Conservation (phyloP, 2,113 vertebrate species). For the Misgurnus mizolepis region DNA sequence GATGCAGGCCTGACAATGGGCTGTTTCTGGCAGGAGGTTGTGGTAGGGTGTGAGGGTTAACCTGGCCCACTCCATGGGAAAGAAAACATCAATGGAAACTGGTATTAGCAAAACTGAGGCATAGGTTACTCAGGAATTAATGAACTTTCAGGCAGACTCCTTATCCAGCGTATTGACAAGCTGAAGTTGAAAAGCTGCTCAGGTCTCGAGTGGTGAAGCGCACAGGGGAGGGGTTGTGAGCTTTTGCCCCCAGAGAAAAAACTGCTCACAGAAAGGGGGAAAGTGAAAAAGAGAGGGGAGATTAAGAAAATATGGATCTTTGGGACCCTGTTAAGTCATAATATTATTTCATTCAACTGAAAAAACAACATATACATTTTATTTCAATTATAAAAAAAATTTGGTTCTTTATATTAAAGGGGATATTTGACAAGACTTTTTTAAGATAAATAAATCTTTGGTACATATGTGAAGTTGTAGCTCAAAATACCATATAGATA, state of each 20-base stretch:
- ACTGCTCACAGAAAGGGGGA: slow-evolving; percentile 23
- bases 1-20: slow-evolving; percentile 36
- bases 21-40: slow-evolving; percentile 34
- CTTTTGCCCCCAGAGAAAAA: slow-evolving; percentile 34
- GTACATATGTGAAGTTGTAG: no score
- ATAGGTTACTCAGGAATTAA: slow-evolving; percentile 69
- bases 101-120: slow-evolving; percentile 60
- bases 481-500: no score
- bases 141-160: slow-evolving; percentile 67
- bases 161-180: slow-evolving; percentile 67
- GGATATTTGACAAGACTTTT: no score
- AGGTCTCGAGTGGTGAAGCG: slow-evolving; percentile 48
- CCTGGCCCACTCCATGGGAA: slow-evolving; percentile 61
- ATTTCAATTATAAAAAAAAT: no score
- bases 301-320: slow-evolving; percentile 29
- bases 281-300: slow-evolving; percentile 30
- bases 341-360: background rate
- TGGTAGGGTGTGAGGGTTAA: slow-evolving; percentile 59
- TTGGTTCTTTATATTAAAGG: no score
- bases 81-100: slow-evolving; percentile 65
- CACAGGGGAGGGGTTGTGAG: slow-evolving; percentile 7
- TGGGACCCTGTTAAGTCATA: no score
- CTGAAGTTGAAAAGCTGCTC: slow-evolving; percentile 63
- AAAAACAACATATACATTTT: no score
- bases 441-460: no score